Percentiles rank a stretch among this genome's conserved stretches.
Evolutionary conservation across 2,113 vertebrate genomes (phyloP).

Genomic region (Chloroceryle aenea): DNA sequence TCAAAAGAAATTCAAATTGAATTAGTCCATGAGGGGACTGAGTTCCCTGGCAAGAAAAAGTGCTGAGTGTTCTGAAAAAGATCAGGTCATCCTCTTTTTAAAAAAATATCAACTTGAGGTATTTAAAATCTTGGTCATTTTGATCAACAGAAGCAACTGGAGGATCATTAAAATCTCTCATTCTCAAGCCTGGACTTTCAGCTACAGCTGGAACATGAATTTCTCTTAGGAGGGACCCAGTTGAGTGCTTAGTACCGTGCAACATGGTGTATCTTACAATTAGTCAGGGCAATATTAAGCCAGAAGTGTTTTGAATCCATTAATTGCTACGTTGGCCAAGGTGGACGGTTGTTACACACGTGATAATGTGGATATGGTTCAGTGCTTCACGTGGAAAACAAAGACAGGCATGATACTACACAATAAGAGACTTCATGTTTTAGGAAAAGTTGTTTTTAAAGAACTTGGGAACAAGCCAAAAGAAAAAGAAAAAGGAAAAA

Average conservation of each 20-base stretch:
- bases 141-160: not conserved
- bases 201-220: not conserved
- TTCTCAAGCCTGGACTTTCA: not conserved
- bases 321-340: not conserved
- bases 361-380: not conserved
- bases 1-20: not conserved
- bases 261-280: not conserved
- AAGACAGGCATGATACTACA: not conserved
- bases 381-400: not conserved
- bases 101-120: not conserved
- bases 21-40: not conserved
- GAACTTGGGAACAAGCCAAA: not conserved
- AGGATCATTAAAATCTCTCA: not conserved
- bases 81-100: not conserved
- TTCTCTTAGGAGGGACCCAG: not conserved
- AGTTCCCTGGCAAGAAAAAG: not conserved
- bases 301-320: not conserved
- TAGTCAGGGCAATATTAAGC: not conserved
- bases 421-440: not conserved
- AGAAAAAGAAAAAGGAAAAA: not conserved
- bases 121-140: not conserved
- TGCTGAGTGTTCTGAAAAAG: not conserved
- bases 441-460: not conserved
- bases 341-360: not conserved
- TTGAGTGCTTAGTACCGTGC: not conserved